These are phyloP conservation scores for Linyphia triangularis DNA, from an alignment of 2,888 invertebrate genomes.

Conservation along the genomic window DNA sequence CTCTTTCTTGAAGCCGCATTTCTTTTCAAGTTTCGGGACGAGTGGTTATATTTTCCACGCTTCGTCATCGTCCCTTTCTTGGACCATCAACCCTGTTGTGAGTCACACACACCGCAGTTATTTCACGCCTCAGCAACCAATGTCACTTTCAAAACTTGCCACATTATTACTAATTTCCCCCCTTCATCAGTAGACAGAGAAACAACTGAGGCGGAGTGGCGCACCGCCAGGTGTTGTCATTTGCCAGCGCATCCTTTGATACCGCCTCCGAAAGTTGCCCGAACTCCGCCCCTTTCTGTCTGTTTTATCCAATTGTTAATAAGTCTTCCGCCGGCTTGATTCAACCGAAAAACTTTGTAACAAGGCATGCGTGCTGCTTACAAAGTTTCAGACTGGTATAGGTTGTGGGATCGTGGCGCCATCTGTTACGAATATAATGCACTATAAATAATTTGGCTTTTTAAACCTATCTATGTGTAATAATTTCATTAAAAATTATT, in stretches of 20 bases:
- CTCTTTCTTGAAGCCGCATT: not conserved
- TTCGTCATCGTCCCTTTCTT: slow-evolving; percentile 21
- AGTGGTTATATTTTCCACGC: slow-evolving; percentile 21
- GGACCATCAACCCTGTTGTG: slow-evolving; percentile 19
- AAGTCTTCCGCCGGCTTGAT: slow-evolving; percentile 54
- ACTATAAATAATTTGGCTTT: not conserved
- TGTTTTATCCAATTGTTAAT: slow-evolving; percentile 73
- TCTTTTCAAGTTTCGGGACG: not conserved
- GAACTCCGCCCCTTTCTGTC: slow-evolving; percentile 71
- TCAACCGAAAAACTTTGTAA: slow-evolving; percentile 60
- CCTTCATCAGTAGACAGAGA: not conserved
- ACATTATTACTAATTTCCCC: slow-evolving; percentile 59
- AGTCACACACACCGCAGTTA: slow-evolving; percentile 46
- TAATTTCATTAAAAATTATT: too few relatives aligned
- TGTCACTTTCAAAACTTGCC: slow-evolving; percentile 60
- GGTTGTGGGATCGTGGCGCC: slow-evolving; percentile 13
- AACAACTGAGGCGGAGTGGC: slow-evolving; percentile 47
- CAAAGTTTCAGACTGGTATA: not conserved
- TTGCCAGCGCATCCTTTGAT: slow-evolving; percentile 56
- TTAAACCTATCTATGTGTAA: not conserved
- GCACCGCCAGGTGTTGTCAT: slow-evolving; percentile 51
- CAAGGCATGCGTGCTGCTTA: slow-evolving; percentile 61
- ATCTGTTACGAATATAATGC: slow-evolving; percentile 14
- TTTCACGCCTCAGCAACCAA: slow-evolving; percentile 66
- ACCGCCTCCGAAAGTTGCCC: slow-evolving; percentile 64